Conservation (phyloP, 2,888 invertebrate species). For the Watsonalla cultraria region DNA sequence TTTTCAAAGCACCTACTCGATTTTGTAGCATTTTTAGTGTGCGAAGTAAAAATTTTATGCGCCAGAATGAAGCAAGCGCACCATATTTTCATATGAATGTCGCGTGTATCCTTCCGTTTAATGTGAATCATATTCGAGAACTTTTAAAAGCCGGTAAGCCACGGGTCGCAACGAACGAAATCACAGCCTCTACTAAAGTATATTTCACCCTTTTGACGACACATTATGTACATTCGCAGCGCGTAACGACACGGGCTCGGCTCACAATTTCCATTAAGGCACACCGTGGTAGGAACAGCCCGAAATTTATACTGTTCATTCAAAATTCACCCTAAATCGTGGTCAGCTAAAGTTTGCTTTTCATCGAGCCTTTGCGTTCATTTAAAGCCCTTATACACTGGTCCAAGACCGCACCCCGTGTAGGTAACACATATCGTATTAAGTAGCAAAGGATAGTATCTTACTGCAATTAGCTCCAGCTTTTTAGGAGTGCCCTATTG, state of each 20-base stretch:
- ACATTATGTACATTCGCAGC: constrained; percentile 77
- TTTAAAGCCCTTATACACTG: constrained; percentile 40
- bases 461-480: constrained; percentile 74
- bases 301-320: constrained; percentile 37
- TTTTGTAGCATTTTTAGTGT: too few relatives aligned
- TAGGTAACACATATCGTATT: constrained; percentile 71
- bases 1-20: too few relatives aligned
- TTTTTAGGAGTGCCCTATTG: constrained; percentile 62
- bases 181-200: constrained; percentile 70
- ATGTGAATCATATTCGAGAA: constrained; percentile 57
- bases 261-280: constrained; percentile 76
- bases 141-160: constrained; percentile 64
- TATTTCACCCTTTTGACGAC: constrained; percentile 78
- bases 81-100: constrained; percentile 24
- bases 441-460: constrained; percentile 69
- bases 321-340: constrained; percentile 42
- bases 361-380: constrained; percentile 13
- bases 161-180: constrained; percentile 58
- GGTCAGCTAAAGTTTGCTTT: constrained; percentile 22
- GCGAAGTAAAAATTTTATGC: neutral
- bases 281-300: constrained; percentile 48
- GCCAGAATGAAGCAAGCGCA: constrained; percentile 7
- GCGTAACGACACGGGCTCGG: constrained; percentile 75
- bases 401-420: constrained; percentile 55
- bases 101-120: constrained; percentile 34